Percentiles rank a stretch among this genome's conserved stretches.
These are phyloP conservation scores for Coluber constrictor DNA, from an alignment of 2,797 vertebrate species.

Conservation along the genomic window DNA sequence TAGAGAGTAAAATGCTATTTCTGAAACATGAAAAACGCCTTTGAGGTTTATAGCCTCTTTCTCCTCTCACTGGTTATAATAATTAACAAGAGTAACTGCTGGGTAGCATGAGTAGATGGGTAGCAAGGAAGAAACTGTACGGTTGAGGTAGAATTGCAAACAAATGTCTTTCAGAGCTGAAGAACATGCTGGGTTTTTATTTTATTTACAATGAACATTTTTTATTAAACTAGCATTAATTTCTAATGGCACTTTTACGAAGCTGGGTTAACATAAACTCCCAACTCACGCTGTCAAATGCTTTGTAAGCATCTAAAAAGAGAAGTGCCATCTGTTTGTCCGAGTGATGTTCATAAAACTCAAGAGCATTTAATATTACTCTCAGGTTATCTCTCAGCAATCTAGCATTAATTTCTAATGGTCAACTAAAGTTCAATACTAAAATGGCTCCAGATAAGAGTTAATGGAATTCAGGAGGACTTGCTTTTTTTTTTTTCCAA, in stretches of 20 bases:
- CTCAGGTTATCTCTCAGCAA: too few species aligned
- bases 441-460: background rate
- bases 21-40: slow-evolving; percentile 51
- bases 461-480: background rate
- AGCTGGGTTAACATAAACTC: too few species aligned
- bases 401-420: background rate
- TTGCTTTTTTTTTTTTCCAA: too few species aligned
- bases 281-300: too few species aligned
- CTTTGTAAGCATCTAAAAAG: too few species aligned
- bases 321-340: too few species aligned
- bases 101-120: background rate
- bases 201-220: slow-evolving; percentile 13
- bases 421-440: background rate
- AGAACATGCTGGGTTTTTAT: slow-evolving; percentile 26
- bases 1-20: slow-evolving; percentile 35
- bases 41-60: slow-evolving; percentile 45
- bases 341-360: too few species aligned
- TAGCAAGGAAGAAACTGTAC: slow-evolving; percentile 29
- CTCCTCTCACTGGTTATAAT: slow-evolving; percentile 48
- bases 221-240: background rate
- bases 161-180: slow-evolving; percentile 35
- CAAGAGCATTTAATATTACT: too few species aligned
- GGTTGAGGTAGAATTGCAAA: slow-evolving; percentile 40
- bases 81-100: slow-evolving; percentile 57
- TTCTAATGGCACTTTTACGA: background rate